Evolutionary conservation across 2,888 invertebrate species (phyloP).

Genomic region (Nebria salina): DNA sequence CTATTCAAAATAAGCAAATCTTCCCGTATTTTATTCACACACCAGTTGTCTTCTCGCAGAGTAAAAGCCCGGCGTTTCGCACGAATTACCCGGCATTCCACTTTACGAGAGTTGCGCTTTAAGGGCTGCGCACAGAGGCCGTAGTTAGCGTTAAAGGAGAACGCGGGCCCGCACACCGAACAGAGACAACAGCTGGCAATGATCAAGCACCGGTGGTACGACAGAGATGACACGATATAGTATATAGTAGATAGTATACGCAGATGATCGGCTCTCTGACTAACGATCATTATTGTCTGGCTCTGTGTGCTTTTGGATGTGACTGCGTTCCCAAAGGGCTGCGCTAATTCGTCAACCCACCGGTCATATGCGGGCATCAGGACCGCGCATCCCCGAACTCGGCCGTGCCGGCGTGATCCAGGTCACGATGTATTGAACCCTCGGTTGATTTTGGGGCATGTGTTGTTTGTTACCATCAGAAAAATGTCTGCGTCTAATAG

Average conservation of each 20-base stretch:
- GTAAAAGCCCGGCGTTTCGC: slow-evolving; percentile 32
- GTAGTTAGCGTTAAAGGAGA: slow-evolving; percentile 26
- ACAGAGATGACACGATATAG: slow-evolving; percentile 15
- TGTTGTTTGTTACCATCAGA: slow-evolving; percentile 16
- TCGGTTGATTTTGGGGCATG: slow-evolving; percentile 13
- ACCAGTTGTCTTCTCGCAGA: slow-evolving; percentile 35
- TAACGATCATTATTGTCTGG: slow-evolving; percentile 56
- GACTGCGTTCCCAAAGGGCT: slow-evolving; percentile 34
- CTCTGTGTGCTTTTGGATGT: slow-evolving; percentile 21
- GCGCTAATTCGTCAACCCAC: slow-evolving; percentile 49
- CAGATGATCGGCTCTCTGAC: slow-evolving; percentile 56
- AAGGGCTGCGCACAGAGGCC: slow-evolving; percentile 2
- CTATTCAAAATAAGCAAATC: slow-evolving; percentile 44
- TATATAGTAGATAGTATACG: slow-evolving; percentile 4
- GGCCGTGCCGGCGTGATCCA: slow-evolving; percentile 26
- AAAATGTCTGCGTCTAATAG: slow-evolving; percentile 16
- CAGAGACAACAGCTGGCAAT: slow-evolving; percentile 11
- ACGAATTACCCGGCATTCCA: slow-evolving; percentile 42
- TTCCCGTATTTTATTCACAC: slow-evolving; percentile 45
- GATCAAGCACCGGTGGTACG: neutral
- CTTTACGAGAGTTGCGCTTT: slow-evolving; percentile 29
- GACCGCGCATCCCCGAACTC: slow-evolving; percentile 43
- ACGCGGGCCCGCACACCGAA: slow-evolving; percentile 15
- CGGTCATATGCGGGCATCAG: slow-evolving; percentile 42
- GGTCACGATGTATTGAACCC: slow-evolving; percentile 36